Conservation (phyloP, 1,140 invertebrate species). For the Pachypsylla venusta region DNA sequence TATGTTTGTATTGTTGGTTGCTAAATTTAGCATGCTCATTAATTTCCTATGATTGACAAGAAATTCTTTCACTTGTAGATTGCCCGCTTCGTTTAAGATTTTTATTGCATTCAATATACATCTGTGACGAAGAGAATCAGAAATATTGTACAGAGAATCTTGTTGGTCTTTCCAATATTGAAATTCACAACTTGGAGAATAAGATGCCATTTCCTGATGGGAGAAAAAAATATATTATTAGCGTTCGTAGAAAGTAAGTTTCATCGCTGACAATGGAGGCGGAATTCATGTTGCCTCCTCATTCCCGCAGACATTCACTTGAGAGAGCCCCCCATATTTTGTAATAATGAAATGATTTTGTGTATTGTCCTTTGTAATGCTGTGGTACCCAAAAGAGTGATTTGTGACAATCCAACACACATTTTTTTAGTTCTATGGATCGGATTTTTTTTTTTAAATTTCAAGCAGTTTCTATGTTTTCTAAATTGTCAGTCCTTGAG, state of each 20-base stretch:
- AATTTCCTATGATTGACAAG: not conserved
- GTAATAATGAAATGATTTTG: too few species aligned
- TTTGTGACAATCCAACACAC: too few species aligned
- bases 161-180: not conserved
- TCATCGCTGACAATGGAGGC: too few species aligned
- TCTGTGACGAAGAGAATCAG: not conserved
- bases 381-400: too few species aligned
- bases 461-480: not conserved
- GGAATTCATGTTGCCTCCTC: too few species aligned
- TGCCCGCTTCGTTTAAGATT: not conserved
- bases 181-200: not conserved
- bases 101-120: not conserved
- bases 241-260: too few species aligned
- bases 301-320: too few species aligned
- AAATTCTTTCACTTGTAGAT: not conserved
- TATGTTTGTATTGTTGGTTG: not conserved
- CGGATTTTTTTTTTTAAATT: not conserved
- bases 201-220: not conserved
- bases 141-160: not conserved
- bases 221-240: not conserved
- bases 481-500: too few species aligned
- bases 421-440: too few species aligned
- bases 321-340: too few species aligned
- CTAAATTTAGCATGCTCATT: not conserved
- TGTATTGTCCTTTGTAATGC: too few species aligned